phyloP scores from a whole-genome alignment of 2,888 invertebrate genomes.

The Caenorhabditis zanzibari region DNA sequence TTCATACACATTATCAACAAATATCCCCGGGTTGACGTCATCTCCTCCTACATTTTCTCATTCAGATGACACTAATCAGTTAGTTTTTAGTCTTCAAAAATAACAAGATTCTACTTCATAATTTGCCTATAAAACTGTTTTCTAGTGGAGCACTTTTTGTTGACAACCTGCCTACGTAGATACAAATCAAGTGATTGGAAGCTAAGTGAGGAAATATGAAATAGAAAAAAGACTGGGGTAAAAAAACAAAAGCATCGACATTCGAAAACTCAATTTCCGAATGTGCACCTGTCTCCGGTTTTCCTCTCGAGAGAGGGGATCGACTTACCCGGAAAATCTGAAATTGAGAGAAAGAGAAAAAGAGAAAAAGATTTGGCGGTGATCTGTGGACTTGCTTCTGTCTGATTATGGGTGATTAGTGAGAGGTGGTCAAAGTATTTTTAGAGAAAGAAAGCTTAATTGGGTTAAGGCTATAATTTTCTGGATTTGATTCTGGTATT shows the following conservation, averaged over 20 bases:
- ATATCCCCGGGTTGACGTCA: neutral
- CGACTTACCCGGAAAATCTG: conserved; percentile 12
- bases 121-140: neutral
- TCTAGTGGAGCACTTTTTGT: neutral
- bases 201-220: conserved; percentile 4
- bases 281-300: conserved; percentile 19
- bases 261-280: conserved; percentile 32
- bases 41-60: neutral
- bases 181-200: neutral
- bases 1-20: neutral
- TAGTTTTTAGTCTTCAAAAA: conserved; percentile 1
- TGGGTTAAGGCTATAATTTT: neutral
- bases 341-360: neutral
- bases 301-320: neutral
- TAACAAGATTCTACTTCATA: neutral
- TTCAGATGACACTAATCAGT: neutral
- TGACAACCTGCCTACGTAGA: neutral
- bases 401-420: conserved; percentile 3
- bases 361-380: neutral
- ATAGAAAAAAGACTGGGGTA: neutral
- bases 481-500: too few species aligned
- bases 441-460: neutral
- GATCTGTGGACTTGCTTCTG: conserved; percentile 17
- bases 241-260: neutral
- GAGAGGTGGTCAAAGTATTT: neutral